Base-by-base conservation (phyloP, 1,140 invertebrate species). In the Megalopta genalis region DNA sequence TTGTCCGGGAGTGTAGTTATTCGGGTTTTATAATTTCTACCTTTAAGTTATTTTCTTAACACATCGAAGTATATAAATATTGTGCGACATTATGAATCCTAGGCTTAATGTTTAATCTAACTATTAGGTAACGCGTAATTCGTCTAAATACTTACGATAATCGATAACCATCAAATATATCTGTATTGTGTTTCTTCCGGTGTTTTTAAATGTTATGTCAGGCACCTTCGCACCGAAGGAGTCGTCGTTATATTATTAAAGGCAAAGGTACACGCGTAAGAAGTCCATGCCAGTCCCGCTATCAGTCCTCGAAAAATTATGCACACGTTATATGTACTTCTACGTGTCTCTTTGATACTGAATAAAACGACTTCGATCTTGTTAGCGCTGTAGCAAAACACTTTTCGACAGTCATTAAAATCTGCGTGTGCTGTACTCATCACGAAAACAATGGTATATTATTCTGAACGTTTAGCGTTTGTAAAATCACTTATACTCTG, bases 341-440 rank as follows among this genome's bases (percentile, higher is more conserved):
- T 66, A 75, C 60, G 54, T 83, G 80, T 86, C 74, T 83, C 65
- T 74, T 86, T 83, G 84, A 79, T 85, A 87, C 89, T 90, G 90
- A 88, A 90, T 91, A 90, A 91, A 90, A 87, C 85, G 87, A 60
- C 74, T 79, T 57, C 21, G 54, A 57, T n/a, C 7, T n/a, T 8
- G 0, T n/a, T 57, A 57, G 18, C 4, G 54, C 54, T 21, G 1
- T 57, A n/a, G 54, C 49, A 21, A 52, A 14, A 52, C 3, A 57
- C 54, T n/a, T 57, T 9, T 57, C 18, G 6, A 16, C 65, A 46
- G 16, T n/a, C 16, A 6, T 49, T 42, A n/a, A 62, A 39, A 10
- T 66, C 8, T 46, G 23, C 8, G 64, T 66, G 64, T 66, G 39
- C 12, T 66, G 21, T 66, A 25, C 25, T 6, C 37, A 42, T 42